Evolutionary conservation across 2,797 vertebrate species (phyloP), one percentile per base, ranked within the genome.

Genomic region (Pangasius sanitwongsei): DNA sequence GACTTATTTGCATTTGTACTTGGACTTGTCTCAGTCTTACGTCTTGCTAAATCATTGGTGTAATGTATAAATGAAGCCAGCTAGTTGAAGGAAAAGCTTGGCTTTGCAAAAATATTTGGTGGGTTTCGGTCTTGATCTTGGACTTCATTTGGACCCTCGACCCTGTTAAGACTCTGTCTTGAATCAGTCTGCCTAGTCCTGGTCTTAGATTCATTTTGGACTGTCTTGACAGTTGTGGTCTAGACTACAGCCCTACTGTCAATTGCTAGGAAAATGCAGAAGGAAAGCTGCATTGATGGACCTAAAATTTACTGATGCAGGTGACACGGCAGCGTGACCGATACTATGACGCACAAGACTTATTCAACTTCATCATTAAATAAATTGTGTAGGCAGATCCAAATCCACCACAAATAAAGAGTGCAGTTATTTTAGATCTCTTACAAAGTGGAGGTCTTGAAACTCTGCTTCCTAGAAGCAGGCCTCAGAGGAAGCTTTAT

Each of bases 401-500:
- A 84, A 87, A 87, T 85, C 31, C 0, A 67, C 41, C 74, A 57
- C 50, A 65, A 70, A 86, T 65, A 82, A 88, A 78, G 50, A 87
- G 65, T 44, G 1, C 63, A 77, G 59, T 67, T 37, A 50, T 67
- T 89, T 87, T 72, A 61, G 72, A n/a, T 69, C 57, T 77, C 59
- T 83, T 83, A 59, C 48, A 81, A 87, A 89, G 77, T 77, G 48
- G 5, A 85, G 55, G 82, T 88, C 61, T 57, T 78, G 80, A 87
- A 81, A 83, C 44, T n/a, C 20, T 6, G 48, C 89, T 89, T 61
- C 88, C 85, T 77, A 86, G 48, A 87, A 70, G 85, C 81, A 86
- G 59, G 53, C 74, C 70, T 69, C 55, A 82, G 84, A 88, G 72
- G 59, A 88, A 72, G 59, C 78, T 87, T 48, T 89, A 89, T 89